Conservation (phyloP, 2,797 vertebrate species). For the Rhinogobio ventralis region DNA sequence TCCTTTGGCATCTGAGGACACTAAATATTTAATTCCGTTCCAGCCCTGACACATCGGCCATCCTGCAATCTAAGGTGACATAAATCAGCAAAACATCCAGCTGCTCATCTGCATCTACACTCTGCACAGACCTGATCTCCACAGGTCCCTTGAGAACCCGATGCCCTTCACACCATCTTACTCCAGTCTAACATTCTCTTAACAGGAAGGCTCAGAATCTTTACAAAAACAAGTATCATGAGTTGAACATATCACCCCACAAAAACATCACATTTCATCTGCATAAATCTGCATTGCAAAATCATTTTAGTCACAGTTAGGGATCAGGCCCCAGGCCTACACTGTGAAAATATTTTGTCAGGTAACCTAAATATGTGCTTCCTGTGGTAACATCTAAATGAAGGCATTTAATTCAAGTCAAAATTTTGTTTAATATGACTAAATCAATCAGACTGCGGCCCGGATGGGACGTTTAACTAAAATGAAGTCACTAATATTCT, state of each 20-base stretch:
- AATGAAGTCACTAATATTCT: not conserved
- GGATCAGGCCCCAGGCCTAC: conserved; percentile 16
- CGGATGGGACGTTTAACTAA: not conserved
- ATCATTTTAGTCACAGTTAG: conserved; percentile 17
- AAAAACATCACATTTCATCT: conserved; percentile 32
- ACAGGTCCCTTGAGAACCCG: conserved; percentile 47
- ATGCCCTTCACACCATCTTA: conserved; percentile 40
- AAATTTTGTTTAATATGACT: not conserved
- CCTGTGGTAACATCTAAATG: not conserved
- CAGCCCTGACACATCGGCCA: conserved; percentile 47
- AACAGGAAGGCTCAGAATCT: not conserved
- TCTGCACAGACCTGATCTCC: conserved; percentile 45
- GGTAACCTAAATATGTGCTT: not conserved
- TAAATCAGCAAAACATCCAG: conserved; percentile 52
- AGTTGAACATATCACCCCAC: not conserved
- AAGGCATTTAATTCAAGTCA: not conserved
- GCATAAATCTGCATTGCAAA: conserved; percentile 8
- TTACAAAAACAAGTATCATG: not conserved
- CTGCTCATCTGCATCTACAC: conserved; percentile 55
- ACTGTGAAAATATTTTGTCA: conserved; percentile 11
- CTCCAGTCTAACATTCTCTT: conserved; percentile 21
- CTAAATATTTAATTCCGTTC: conserved; percentile 52
- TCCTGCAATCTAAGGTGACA: conserved; percentile 55
- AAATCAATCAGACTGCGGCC: not conserved
- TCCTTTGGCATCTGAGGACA: conserved; percentile 33